Evolutionary conservation across 2,888 invertebrate genomes (phyloP).

Genomic region (Shargacucullia verbasci): DNA sequence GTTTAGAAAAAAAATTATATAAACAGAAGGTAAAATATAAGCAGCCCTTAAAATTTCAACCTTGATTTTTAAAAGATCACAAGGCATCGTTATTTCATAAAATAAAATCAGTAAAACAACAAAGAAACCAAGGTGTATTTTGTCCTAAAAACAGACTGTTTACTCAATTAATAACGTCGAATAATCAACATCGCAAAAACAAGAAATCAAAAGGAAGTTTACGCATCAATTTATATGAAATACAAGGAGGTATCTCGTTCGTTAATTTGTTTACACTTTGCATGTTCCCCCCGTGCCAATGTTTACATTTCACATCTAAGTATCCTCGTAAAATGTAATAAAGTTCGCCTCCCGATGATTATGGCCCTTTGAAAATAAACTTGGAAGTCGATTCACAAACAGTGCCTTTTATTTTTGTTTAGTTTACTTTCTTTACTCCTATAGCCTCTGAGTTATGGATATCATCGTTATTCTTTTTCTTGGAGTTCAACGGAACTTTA

Average conservation of each 20-base stretch:
- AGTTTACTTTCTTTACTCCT: constrained; percentile 71
- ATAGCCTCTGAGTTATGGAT: constrained; percentile 72
- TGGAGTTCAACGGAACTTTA: constrained; percentile 66
- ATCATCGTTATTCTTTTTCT: constrained; percentile 75
- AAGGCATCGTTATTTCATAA: too few species aligned
- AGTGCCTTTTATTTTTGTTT: constrained; percentile 80
- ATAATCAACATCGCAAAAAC: constrained; percentile 61
- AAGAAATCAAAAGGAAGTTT: constrained; percentile 69
- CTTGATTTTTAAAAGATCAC: too few species aligned
- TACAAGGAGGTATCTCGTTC: constrained; percentile 68
- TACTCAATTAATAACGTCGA: constrained; percentile 61
- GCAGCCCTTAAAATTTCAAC: too few species aligned
- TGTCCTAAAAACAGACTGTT: constrained; percentile 37
- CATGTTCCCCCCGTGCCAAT: constrained; percentile 72
- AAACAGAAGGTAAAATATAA: too few species aligned
- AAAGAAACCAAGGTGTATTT: constrained; percentile 6
- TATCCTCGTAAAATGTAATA: constrained; percentile 75
- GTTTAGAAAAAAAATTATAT: too few species aligned
- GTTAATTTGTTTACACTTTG: constrained; percentile 83
- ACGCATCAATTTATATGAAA: constrained; percentile 67
- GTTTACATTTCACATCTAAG: constrained; percentile 77
- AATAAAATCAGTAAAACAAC: too few species aligned
- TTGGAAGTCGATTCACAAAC: constrained; percentile 76
- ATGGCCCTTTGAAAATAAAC: constrained; percentile 84
- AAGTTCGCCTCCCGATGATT: constrained; percentile 82